A percentile compares a stretch with the other conserved stretches of the same genome.
These are phyloP conservation scores for Holacanthus passer DNA, from an alignment of 2,113 vertebrate species.

Conservation along the genomic window DNA sequence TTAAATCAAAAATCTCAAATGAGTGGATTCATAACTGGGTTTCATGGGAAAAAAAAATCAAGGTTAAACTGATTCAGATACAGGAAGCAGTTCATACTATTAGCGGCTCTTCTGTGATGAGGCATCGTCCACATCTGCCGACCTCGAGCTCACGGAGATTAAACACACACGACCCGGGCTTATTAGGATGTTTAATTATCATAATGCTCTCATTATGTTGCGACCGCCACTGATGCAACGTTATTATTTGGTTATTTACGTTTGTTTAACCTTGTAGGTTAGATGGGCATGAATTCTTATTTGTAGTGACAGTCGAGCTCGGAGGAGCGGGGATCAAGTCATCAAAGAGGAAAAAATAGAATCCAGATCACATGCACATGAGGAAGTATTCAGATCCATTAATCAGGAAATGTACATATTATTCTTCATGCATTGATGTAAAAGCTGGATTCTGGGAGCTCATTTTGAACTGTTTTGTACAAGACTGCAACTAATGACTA, in stretches of 20 bases:
- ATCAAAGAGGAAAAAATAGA: neutral
- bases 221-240: conserved; percentile 17
- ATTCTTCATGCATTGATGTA: too few relatives aligned
- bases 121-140: conserved; percentile 72
- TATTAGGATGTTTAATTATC: conserved; percentile 78
- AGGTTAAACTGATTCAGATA: neutral
- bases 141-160: conserved; percentile 69
- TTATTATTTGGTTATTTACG: conserved; percentile 57
- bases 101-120: conserved; percentile 42
- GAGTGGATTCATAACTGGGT: neutral
- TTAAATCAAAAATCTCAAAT: neutral
- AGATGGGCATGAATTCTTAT: conserved; percentile 24
- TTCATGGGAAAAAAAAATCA: neutral
- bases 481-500: too few relatives aligned
- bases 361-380: too few relatives aligned
- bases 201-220: conserved; percentile 70
- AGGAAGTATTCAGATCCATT: too few relatives aligned
- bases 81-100: conserved; percentile 16
- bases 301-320: conserved; percentile 16
- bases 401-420: too few relatives aligned
- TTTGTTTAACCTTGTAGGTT: conserved; percentile 55
- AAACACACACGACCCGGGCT: conserved; percentile 63
- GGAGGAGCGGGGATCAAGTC: neutral
- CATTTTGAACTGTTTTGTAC: too few relatives aligned
- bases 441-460: too few relatives aligned